These are phyloP conservation scores for Syngnathoides biaculeatus DNA, from an alignment of 2,113 vertebrate species.

Conservation along the genomic window DNA sequence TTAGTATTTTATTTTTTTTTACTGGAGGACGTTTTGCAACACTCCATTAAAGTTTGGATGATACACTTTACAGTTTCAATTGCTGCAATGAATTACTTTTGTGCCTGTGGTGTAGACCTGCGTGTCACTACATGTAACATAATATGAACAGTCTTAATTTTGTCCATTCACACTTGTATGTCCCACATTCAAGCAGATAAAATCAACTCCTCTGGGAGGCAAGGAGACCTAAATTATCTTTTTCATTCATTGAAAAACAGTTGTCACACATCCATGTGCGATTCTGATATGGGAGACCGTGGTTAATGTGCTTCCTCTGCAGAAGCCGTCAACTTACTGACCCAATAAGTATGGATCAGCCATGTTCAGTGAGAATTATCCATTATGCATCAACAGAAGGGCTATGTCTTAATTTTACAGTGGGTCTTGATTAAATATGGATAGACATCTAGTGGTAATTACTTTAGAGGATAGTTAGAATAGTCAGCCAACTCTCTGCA, in stretches of 20 bases:
- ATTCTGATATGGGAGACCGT: conserved; percentile 34
- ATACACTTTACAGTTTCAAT: neutral
- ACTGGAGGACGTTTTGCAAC: neutral
- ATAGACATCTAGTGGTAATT: conserved; percentile 64
- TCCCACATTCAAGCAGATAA: conserved; percentile 63
- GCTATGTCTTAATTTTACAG: conserved; percentile 54
- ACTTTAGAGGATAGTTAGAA: conserved; percentile 50
- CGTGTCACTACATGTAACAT: neutral
- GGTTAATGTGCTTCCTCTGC: conserved; percentile 57
- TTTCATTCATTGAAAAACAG: conserved; percentile 69
- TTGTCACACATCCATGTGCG: conserved; percentile 59
- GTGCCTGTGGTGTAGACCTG: neutral
- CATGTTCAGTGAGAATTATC: conserved; percentile 50
- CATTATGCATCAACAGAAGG: conserved; percentile 41
- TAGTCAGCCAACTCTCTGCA: conserved; percentile 31
- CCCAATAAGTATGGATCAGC: conserved; percentile 29
- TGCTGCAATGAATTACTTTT: neutral
- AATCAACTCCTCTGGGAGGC: conserved; percentile 55
- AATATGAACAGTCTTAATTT: conserved; percentile 15
- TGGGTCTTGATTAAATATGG: conserved; percentile 72
- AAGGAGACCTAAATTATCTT: conserved; percentile 60
- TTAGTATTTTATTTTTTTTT: neutral
- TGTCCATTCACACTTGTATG: conserved; percentile 23
- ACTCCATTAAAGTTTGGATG: neutral
- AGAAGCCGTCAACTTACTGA: conserved; percentile 44